phyloP scores from a whole-genome alignment of 2,797 vertebrate species.

The Muscicapa striata region DNA sequence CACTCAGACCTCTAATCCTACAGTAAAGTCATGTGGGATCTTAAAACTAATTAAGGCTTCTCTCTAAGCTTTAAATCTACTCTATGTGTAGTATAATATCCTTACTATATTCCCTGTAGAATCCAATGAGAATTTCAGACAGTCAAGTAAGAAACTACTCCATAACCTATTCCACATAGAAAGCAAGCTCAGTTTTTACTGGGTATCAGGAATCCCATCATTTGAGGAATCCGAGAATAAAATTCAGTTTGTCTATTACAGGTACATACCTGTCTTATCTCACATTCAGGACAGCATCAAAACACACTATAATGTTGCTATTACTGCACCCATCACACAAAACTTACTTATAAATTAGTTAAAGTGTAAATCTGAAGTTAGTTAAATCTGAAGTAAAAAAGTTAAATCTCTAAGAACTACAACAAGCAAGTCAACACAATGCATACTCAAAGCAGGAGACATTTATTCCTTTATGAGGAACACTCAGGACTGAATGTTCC shows the following conservation, averaged over 20 bases:
- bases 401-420: neutral
- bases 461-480: neutral
- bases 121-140: conserved; percentile 6
- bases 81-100: neutral
- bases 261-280: neutral
- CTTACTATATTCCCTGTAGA: neutral
- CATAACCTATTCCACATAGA: neutral
- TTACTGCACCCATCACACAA: neutral
- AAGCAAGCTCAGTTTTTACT: neutral
- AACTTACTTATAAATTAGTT: neutral
- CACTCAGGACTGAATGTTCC: neutral
- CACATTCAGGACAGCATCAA: neutral
- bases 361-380: neutral
- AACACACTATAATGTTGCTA: neutral
- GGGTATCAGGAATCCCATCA: neutral
- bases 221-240: neutral
- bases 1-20: conserved; percentile 1
- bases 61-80: conserved; percentile 40
- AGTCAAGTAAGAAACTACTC: neutral
- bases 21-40: neutral
- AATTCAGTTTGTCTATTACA: neutral
- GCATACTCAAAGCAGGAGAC: neutral
- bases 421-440: neutral
- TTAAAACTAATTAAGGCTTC: conserved; percentile 53
- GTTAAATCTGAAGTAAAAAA: too few species aligned